phyloP scores from a whole-genome alignment of 2,888 invertebrate genomes.

The Tuberolachnus salignus region DNA sequence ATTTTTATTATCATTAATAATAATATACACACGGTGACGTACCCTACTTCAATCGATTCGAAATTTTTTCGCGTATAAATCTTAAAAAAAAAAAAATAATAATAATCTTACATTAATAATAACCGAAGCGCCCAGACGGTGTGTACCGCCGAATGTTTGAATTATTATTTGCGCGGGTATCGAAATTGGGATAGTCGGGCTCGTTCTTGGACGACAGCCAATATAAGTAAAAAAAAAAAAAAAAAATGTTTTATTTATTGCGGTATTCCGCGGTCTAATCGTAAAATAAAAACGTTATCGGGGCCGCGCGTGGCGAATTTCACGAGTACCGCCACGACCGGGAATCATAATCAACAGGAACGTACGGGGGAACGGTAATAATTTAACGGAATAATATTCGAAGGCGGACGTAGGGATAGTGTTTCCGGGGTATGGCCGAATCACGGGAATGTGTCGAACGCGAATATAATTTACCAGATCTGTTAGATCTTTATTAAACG shows the following conservation, averaged over 20 bases:
- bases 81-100: no score
- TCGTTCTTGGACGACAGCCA: slow-evolving; percentile 22
- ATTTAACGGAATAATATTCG: no score
- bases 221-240: slow-evolving; percentile 38
- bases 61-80: neutral
- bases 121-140: neutral
- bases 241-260: slow-evolving; percentile 41
- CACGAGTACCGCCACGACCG: no score
- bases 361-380: neutral
- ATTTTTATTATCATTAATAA: neutral
- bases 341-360: no score
- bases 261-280: slow-evolving; percentile 11
- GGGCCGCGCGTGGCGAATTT: neutral
- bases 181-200: neutral
- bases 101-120: slow-evolving; percentile 7
- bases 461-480: no score
- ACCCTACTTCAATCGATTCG: neutral
- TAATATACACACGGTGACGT: neutral
- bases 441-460: no score
- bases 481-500: no score
- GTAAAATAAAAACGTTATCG: slow-evolving; percentile 12
- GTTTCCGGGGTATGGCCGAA: no score
- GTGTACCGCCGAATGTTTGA: neutral
- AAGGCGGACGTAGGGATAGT: no score
- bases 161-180: slow-evolving; percentile 24